Evolutionary conservation across 2,113 vertebrate species (phyloP).

Genomic region (Rafetus swinhoei): DNA sequence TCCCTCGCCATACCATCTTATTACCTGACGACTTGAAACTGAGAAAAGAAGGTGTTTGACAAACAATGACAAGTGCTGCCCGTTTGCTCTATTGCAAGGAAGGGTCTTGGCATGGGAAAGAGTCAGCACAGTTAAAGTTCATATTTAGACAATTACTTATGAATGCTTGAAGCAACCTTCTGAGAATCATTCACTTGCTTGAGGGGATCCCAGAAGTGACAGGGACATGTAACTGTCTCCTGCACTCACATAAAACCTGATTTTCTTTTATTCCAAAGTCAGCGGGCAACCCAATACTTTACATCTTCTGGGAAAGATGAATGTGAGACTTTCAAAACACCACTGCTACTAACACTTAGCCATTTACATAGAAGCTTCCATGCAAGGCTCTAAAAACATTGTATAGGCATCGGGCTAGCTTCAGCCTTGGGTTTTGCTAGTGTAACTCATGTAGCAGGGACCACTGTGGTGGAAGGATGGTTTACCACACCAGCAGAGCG

Average conservation of each 20-base stretch:
- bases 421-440: background rate
- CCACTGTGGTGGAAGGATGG: background rate
- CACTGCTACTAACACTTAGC: background rate
- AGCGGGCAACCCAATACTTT: background rate
- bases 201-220: background rate
- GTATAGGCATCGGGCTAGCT: background rate
- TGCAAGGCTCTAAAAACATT: background rate
- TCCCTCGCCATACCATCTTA: background rate
- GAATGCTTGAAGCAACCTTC: background rate
- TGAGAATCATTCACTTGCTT: background rate
- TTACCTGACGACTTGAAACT: background rate
- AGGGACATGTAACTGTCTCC: background rate
- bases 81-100: background rate
- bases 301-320: background rate
- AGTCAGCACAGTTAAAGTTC: background rate
- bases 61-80: background rate
- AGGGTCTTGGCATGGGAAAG: background rate
- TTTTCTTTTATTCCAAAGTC: background rate
- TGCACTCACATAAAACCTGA: background rate
- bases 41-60: background rate
- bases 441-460: fast-evolving
- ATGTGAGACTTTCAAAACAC: background rate
- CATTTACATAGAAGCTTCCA: background rate
- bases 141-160: background rate
- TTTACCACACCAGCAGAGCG: fast-evolving